These are phyloP conservation scores for Bombus breviceps DNA, from an alignment of 1,140 invertebrate genomes.

Conservation along the genomic window DNA sequence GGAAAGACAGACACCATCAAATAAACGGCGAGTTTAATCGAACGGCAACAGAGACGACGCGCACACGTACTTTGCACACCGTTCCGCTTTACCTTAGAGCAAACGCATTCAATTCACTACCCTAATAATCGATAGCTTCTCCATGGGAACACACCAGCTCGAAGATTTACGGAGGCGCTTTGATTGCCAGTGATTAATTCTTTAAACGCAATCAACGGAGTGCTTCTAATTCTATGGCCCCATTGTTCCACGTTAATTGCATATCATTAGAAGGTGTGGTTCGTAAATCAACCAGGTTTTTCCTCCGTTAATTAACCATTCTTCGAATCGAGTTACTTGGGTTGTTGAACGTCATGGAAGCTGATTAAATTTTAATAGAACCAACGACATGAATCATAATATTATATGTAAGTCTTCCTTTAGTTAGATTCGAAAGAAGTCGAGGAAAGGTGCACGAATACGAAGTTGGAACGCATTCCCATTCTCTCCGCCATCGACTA, in stretches of 20 bases:
- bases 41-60: background rate
- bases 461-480: background rate
- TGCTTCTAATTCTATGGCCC: conserved; percentile 18
- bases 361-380: background rate
- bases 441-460: background rate
- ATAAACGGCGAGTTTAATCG: conserved; percentile 18
- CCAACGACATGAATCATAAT: background rate
- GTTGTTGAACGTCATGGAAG: no score
- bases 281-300: background rate
- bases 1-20: background rate
- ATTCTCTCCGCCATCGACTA: background rate
- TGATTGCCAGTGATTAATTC: conserved; percentile 37
- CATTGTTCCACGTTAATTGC: background rate
- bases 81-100: background rate
- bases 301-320: background rate
- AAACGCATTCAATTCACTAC: conserved; percentile 15
- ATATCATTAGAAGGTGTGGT: background rate
- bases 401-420: background rate
- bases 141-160: background rate
- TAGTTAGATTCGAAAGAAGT: background rate
- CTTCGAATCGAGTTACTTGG: background rate
- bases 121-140: conserved; percentile 32
- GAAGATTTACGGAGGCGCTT: conserved; percentile 34
- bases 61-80: background rate
- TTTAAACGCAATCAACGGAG: conserved; percentile 25